Evolutionary conservation across 2,797 vertebrate genomes (phyloP).

Genomic region (Sebastes steindachneri): DNA sequence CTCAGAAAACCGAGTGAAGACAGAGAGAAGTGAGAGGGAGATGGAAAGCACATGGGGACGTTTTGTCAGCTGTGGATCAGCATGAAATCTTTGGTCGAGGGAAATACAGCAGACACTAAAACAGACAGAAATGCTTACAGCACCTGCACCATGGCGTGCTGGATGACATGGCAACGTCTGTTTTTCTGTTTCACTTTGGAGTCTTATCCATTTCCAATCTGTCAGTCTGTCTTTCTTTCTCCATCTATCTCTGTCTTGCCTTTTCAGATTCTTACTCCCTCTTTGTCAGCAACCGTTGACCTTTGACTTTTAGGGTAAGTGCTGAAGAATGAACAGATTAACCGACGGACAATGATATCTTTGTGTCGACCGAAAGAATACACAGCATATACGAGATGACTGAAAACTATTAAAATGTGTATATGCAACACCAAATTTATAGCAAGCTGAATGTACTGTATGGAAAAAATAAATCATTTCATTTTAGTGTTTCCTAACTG

Average conservation of each 20-base stretch:
- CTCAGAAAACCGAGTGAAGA: neutral
- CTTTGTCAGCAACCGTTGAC: neutral
- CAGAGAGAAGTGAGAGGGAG: neutral
- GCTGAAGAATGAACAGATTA: neutral
- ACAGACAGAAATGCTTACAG: neutral
- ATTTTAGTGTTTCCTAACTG: neutral
- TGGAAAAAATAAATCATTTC: neutral
- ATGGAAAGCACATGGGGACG: neutral
- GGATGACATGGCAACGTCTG: neutral
- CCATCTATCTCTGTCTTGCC: neutral
- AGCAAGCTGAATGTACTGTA: neutral
- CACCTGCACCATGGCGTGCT: neutral
- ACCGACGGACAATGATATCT: neutral
- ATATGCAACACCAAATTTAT: neutral
- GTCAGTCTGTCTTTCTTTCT: neutral
- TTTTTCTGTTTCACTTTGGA: neutral
- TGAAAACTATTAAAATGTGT: neutral
- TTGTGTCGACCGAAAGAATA: neutral
- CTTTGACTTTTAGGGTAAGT: neutral
- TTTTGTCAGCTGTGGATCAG: slow-evolving; percentile 30
- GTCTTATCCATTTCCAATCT: neutral
- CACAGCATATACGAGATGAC: neutral
- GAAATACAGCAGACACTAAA: neutral
- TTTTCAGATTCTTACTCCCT: neutral
- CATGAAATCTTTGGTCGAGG: slow-evolving; percentile 2